These are phyloP conservation scores for Chrysogorgia sp. DNA, from an alignment of 92 coral and sea anemone species.

Conservation along the genomic window DNA sequence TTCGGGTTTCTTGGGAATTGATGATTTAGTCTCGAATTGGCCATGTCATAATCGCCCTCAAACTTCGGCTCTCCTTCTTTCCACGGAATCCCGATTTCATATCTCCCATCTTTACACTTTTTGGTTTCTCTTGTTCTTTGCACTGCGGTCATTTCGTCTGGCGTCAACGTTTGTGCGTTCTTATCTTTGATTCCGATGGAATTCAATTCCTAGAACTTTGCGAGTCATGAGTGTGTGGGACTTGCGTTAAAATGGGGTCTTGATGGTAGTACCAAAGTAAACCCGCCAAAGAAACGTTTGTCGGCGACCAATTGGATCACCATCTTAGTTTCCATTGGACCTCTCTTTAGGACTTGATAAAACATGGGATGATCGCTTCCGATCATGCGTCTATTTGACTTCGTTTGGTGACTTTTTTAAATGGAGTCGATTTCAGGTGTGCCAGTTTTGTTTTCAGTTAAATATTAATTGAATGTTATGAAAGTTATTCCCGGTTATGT, in stretches of 20 bases:
- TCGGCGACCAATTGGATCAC: constrained; percentile 62
- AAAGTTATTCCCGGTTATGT: constrained; percentile 56
- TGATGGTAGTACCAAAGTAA: constrained; percentile 66
- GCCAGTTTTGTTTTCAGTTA: constrained; percentile 57
- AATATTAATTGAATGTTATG: constrained; percentile 47
- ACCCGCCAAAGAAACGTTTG: constrained; percentile 58
- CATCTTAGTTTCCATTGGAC: constrained; percentile 42
- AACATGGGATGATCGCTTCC: constrained; percentile 70
- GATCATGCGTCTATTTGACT: constrained; percentile 53
- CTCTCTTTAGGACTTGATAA: constrained; percentile 54
- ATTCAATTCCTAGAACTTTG: constrained; percentile 57
- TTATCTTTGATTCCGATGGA: constrained; percentile 55
- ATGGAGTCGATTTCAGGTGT: constrained; percentile 54
- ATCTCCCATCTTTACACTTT: constrained; percentile 1
- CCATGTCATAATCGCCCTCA: constrained; percentile 51
- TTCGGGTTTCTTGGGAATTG: constrained; percentile 30
- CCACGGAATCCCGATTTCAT: constrained; percentile 55
- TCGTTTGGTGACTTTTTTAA: constrained; percentile 47
- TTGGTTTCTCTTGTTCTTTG: no score
- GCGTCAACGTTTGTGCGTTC: constrained; percentile 28
- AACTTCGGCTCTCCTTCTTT: constrained; percentile 57
- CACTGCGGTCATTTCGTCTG: constrained; percentile 23
- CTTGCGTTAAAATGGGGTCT: constrained; percentile 22
- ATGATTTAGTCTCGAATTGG: constrained; percentile 21
- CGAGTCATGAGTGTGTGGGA: constrained; percentile 41